A percentile compares a stretch with the other conserved stretches of the same genome.
Evolutionary conservation across 2,797 vertebrate genomes (phyloP).

Genomic region (Dendrocincla tyrannina): DNA sequence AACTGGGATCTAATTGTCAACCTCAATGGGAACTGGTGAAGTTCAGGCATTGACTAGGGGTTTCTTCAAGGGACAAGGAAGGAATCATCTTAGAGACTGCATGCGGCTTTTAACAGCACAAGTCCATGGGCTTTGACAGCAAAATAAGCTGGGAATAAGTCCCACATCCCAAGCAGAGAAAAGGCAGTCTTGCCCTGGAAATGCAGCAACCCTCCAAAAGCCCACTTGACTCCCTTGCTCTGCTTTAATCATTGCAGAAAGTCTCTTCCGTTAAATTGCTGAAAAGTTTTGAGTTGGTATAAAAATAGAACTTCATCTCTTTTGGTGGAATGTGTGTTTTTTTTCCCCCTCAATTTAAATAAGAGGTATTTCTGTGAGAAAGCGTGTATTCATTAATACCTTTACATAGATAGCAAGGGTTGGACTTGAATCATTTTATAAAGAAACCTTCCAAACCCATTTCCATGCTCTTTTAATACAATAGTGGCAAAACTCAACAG

Average conservation of each 20-base stretch:
- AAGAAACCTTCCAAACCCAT: neutral
- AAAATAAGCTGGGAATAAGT: neutral
- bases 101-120: neutral
- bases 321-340: neutral
- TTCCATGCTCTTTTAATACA: neutral
- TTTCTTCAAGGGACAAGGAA: neutral
- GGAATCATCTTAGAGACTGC: neutral
- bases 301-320: neutral
- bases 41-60: neutral
- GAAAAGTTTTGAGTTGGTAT: neutral
- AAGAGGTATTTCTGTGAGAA: neutral
- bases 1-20: neutral
- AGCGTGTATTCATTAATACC: neutral
- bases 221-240: neutral
- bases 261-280: neutral
- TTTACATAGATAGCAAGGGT: neutral
- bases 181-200: neutral
- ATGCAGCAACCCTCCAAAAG: neutral
- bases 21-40: neutral
- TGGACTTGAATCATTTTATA: neutral
- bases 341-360: neutral
- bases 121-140: neutral
- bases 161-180: neutral
- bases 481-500: neutral
- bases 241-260: neutral